Base-by-base conservation (phyloP, 2,113 vertebrate genomes). In the Cinclus cinclus region DNA sequence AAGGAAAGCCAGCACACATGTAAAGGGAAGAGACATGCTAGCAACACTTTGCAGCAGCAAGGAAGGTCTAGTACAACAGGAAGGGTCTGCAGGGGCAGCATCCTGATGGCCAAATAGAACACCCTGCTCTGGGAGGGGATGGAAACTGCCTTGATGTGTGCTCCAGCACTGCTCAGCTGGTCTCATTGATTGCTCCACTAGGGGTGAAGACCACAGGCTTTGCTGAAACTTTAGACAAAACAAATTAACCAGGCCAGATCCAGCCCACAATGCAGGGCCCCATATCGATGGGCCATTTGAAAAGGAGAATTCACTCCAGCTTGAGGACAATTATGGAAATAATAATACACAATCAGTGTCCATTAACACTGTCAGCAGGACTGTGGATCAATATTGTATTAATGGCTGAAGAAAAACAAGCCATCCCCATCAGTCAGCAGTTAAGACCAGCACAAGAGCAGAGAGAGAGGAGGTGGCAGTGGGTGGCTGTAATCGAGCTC, bases 301-400 rank as follows among this genome's bases (percentile, higher is more conserved):
- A 92, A 83, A 91, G 63, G 92, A 94, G 95, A 95, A 96, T 83
- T 93, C 91, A 89, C 87, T 94, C 80, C 85, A 70, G 85, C 80
- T 96, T 91, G 85, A 89, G 83, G 92, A 95, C 31, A 14, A 92
- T 96, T 96, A 97, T 96, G 91, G 94, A 94, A 96, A 97, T 97
- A 96, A 95, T 96, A 95, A 95, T 87, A 93, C 42, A 95, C 81
- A 81, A 97, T 97, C 96, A 96, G 96, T 94, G 94, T 83, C 89
- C 87, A 95, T 96, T 97, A 96, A 94, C 70, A 69, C 59, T 80
- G 67, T 63, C 92, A 87, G 84, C 73, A 92, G 81, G 67, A 41
- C 52, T 90, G 53, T 30, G 52, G 80, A 97, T 97, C 95, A 58
- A 97, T 96, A 96, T 12, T 2, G 3, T 94, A 96, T 95, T 96